Base-by-base conservation (phyloP, 2,113 vertebrate species). In the Lethenteron reissneri region DNA sequence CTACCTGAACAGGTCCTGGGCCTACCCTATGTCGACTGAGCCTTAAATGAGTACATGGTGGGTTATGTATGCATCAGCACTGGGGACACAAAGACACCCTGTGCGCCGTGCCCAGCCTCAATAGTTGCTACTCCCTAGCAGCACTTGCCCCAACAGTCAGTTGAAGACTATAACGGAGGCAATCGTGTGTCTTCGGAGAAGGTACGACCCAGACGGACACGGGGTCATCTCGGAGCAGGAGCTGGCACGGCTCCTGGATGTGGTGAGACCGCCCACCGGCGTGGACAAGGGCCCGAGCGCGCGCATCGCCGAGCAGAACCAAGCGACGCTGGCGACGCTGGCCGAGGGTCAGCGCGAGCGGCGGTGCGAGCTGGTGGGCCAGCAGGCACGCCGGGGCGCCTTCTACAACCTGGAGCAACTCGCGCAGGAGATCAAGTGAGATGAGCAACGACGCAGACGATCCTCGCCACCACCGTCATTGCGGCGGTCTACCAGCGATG, bases 121-220 rank as follows among this genome's bases (percentile, higher is more conserved):
- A 41, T 4, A 41, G 25, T 41, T 41, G 5, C 41, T 41, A 41
- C 41, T 41, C 41, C 41, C 6, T 5, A 41, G 6, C 41, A 41
- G 41, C 41, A 41, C 41, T 41, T 7, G 5, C 41, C 41, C 41
- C 41, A 41, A 41, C 41, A 41, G 41, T 41, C 41, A 41, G 41
- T 41, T 41, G 41, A 41, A 41, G 41, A 6, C 41, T 41, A 41
- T 41, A 41, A 41, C 6, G 41, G 41, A 5, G 41, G 41, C 41
- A 41, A 41, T 71, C 71, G 4, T 60, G 4, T 73, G 17, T 57
- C 17, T 78, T 72, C 75, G 76, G 76, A 57, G 57, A 75, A 89
- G 83, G 77, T 86, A 80, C 64, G 83, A 85, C 77, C 72, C 74
- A 4, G 75, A 79, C 73, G 77, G 74, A n/a, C 79, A 75, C 74